These are phyloP conservation scores for Argopecten irradians DNA, from an alignment of 1,140 invertebrate genomes.

Conservation along the genomic window DNA sequence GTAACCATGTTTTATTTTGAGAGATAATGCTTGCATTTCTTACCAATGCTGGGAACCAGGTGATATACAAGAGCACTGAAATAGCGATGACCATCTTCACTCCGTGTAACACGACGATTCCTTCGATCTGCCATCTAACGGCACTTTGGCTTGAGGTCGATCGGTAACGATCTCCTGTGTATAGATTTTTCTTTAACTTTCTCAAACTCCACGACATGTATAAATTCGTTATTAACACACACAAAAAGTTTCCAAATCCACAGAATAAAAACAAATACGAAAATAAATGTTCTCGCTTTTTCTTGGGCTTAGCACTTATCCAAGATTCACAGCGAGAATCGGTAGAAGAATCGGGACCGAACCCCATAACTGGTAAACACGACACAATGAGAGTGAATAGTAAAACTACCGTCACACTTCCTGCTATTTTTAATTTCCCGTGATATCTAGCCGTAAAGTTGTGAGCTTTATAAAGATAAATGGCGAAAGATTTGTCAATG, in stretches of 20 bases:
- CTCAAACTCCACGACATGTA: constrained; percentile 37
- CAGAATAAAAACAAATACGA: constrained; percentile 50
- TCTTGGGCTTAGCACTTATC: constrained; percentile 49
- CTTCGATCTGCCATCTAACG: constrained; percentile 47
- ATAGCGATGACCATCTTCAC: constrained; percentile 52
- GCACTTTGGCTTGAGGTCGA: constrained; percentile 14
- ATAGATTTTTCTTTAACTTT: constrained; percentile 38
- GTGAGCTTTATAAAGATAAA: constrained; percentile 35
- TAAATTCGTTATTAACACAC: constrained; percentile 34
- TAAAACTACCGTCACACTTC: constrained; percentile 34
- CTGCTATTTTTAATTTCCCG: constrained; percentile 39
- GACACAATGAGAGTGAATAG: constrained; percentile 46
- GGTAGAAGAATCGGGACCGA: constrained; percentile 50
- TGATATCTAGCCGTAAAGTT: constrained; percentile 39
- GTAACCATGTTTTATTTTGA: too few relatives aligned
- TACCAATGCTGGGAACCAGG: constrained; percentile 63
- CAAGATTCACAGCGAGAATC: constrained; percentile 52
- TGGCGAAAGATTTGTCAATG: constrained; percentile 47
- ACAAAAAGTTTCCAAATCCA: constrained; percentile 53
- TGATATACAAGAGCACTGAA: constrained; percentile 52
- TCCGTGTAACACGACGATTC: constrained; percentile 47
- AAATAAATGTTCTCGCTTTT: constrained; percentile 51
- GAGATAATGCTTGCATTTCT: too few relatives aligned
- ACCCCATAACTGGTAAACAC: constrained; percentile 54
- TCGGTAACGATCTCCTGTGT: background rate